Percentiles rank a stretch among this genome's conserved stretches.
Evolutionary conservation across 2,888 invertebrate genomes (phyloP).

Genomic region (Lepidochrysops patricia): DNA sequence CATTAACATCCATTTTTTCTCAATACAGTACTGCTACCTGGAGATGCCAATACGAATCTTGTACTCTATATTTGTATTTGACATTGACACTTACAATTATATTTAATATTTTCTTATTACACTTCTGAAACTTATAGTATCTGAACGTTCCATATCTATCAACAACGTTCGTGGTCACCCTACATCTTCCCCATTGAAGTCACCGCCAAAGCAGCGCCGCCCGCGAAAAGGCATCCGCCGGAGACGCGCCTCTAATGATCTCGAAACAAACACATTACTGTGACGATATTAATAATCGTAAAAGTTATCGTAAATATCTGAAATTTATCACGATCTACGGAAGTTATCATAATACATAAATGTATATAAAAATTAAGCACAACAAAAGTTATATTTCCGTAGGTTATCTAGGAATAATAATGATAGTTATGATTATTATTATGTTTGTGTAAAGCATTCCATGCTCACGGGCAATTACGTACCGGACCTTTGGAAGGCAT

Average conservation of each 20-base stretch:
- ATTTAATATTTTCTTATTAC: no score
- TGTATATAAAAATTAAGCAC: background rate
- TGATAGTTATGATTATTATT: no score
- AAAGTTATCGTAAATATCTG: background rate
- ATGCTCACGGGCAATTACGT: no score
- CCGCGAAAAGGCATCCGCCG: constrained; percentile 60
- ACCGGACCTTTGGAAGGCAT: no score
- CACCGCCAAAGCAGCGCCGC: constrained; percentile 58
- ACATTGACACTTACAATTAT: no score
- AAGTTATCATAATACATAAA: background rate
- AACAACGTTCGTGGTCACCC: constrained; percentile 32
- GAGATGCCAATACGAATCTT: no score
- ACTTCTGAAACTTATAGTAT: background rate
- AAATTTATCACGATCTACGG: background rate
- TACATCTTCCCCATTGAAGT: constrained; percentile 50
- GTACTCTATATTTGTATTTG: no score
- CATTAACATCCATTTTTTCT: no score
- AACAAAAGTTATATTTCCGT: no score
- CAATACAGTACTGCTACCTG: no score
- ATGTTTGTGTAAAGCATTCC: no score
- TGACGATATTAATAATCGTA: constrained; percentile 7
- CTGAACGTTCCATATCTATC: background rate
- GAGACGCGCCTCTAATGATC: constrained; percentile 67
- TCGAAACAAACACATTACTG: constrained; percentile 40
- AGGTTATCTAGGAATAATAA: no score